Conservation (phyloP, 2,113 vertebrate genomes). For the Ascaphus truei region DNA sequence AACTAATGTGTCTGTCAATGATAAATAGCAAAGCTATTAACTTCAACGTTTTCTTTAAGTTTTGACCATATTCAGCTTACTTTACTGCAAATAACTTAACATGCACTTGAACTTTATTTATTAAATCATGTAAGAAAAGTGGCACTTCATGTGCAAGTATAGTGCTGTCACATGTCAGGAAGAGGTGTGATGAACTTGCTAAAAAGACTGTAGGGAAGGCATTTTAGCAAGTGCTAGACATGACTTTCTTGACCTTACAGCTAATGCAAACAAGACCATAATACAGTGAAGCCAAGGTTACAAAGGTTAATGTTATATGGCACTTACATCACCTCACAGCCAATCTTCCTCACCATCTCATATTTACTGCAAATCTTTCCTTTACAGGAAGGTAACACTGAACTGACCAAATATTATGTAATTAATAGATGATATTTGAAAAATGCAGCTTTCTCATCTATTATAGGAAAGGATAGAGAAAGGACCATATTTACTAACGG, state of each 20-base stretch:
- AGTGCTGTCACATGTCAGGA: background rate
- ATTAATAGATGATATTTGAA: background rate
- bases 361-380: background rate
- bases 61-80: too few relatives aligned
- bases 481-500: too few relatives aligned
- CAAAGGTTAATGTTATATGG: constrained; percentile 1
- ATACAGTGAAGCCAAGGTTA: constrained; percentile 12
- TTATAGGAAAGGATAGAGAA: background rate
- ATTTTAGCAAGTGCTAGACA: constrained; percentile 8
- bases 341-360: background rate
- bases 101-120: background rate
- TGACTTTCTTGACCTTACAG: constrained; percentile 12
- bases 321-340: constrained; percentile 3
- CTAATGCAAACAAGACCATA: constrained; percentile 22
- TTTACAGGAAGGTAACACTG: background rate
- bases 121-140: background rate
- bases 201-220: constrained; percentile 10
- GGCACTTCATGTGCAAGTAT: background rate
- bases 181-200: background rate
- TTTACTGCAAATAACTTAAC: too few relatives aligned
- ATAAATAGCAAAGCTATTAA: too few relatives aligned
- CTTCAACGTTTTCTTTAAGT: too few relatives aligned
- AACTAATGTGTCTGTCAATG: too few relatives aligned
- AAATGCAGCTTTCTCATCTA: background rate
- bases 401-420: background rate